Percentiles rank a stretch among this genome's conserved stretches.
These are phyloP conservation scores for Coregonus sp. DNA, from an alignment of 2,797 vertebrate genomes.

Conservation along the genomic window DNA sequence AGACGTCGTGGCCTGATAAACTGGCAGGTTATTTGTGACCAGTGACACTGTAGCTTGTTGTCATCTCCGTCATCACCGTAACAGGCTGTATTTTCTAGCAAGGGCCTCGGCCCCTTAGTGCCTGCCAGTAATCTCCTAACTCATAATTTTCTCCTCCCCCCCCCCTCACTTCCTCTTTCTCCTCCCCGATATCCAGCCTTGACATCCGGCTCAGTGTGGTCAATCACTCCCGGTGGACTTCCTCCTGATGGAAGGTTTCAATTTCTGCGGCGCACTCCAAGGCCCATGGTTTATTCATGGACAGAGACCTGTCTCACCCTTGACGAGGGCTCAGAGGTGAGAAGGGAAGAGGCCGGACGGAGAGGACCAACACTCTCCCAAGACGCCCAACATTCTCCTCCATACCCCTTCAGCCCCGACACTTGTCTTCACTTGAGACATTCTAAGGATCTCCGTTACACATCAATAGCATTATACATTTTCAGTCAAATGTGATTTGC, in stretches of 20 bases:
- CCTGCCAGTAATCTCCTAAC: background rate
- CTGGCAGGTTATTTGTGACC: background rate
- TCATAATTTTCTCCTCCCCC: background rate
- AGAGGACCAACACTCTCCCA: background rate
- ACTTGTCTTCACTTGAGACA: too few relatives aligned
- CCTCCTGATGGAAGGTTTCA: slow-evolving; percentile 44
- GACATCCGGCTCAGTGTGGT: slow-evolving; percentile 18
- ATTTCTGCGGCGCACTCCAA: slow-evolving; percentile 47
- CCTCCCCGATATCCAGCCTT: background rate
- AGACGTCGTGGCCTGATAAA: background rate
- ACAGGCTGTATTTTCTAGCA: background rate
- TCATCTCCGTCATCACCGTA: background rate
- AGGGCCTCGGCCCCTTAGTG: background rate
- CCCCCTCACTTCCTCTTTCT: background rate
- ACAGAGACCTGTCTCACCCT: slow-evolving; percentile 39
- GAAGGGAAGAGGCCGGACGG: background rate
- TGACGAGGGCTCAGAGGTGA: slow-evolving; percentile 31
- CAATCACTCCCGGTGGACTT: slow-evolving; percentile 30
- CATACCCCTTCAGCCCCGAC: background rate
- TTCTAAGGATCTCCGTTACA: too few relatives aligned
- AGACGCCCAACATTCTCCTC: background rate
- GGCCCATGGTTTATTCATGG: slow-evolving; percentile 62
- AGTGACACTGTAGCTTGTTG: background rate
- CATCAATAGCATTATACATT: background rate
- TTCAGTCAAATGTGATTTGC: background rate